A percentile compares a stretch with the other conserved stretches of the same genome.
These are phyloP conservation scores for Ailuropoda melanoleuca DNA, from an alignment of 2,113 vertebrate genomes.

Conservation along the genomic window DNA sequence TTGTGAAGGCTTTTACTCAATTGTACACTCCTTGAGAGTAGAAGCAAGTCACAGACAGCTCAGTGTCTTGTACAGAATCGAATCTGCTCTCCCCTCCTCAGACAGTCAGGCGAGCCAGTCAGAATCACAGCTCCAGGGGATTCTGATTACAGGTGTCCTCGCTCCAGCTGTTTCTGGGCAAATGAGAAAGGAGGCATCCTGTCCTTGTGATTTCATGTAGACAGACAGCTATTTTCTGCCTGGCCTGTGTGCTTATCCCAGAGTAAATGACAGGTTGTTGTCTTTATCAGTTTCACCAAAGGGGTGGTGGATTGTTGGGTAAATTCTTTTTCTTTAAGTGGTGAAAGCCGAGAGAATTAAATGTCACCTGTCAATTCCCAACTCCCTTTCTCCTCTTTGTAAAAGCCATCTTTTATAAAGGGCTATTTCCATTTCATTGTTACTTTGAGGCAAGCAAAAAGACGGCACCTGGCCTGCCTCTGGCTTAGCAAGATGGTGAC, in stretches of 20 bases:
- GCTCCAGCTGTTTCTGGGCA: slow-evolving; percentile 44
- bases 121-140: neutral
- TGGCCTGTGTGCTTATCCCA: neutral
- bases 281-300: slow-evolving; percentile 24
- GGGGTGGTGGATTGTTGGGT: neutral
- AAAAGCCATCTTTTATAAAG: slow-evolving; percentile 18
- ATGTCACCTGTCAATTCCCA: slow-evolving; percentile 49
- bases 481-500: neutral
- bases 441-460: slow-evolving; percentile 5
- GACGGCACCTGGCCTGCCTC: neutral
- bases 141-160: slow-evolving; percentile 15
- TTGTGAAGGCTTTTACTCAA: neutral
- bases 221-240: slow-evolving; percentile 27
- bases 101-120: neutral
- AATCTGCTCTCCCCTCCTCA: neutral
- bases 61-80: neutral
- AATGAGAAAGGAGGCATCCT: slow-evolving; percentile 37
- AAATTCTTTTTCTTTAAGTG: slow-evolving; percentile 22
- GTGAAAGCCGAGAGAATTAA: slow-evolving; percentile 51
- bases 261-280: slow-evolving; percentile 30
- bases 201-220: slow-evolving; percentile 56
- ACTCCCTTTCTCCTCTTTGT: slow-evolving; percentile 24
- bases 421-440: slow-evolving; percentile 4
- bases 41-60: neutral
- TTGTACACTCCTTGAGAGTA: neutral